phyloP scores from a whole-genome alignment of 2,797 vertebrate species.

The Phylloscopus collybita region DNA sequence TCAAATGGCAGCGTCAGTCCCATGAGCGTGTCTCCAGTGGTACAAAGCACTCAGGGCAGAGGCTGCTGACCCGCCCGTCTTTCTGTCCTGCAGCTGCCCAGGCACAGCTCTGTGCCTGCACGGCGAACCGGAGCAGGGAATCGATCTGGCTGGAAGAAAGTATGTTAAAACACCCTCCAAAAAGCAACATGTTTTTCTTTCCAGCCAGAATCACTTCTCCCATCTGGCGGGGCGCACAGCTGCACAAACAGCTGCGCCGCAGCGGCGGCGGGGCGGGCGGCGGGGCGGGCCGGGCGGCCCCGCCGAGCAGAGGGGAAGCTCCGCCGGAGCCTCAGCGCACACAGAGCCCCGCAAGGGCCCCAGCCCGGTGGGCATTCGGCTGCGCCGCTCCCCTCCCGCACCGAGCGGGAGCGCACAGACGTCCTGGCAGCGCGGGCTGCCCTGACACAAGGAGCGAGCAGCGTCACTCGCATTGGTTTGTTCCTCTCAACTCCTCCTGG shows the following conservation, averaged over 20 bases:
- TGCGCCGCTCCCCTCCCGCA: neutral
- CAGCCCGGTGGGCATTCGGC: fast-evolving
- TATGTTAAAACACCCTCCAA: neutral
- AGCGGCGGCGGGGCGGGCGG: fast-evolving
- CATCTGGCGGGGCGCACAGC: neutral
- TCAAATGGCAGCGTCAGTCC: neutral
- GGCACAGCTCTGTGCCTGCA: neutral
- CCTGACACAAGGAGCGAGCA: fast-evolving
- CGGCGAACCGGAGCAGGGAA: fast-evolving
- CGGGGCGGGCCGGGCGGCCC: neutral
- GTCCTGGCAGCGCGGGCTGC: neutral
- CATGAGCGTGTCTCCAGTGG: neutral
- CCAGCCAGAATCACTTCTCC: conserved; percentile 8
- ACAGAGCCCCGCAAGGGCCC: no score
- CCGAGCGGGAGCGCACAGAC: fast-evolving
- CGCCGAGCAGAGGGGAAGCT: fast-evolving
- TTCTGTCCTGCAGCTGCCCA: neutral
- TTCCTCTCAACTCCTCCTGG: neutral
- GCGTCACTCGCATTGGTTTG: fast-evolving
- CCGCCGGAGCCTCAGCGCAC: fast-evolving
- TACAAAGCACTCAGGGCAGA: neutral
- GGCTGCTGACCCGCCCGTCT: neutral
- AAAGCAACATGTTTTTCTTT: conserved; percentile 29
- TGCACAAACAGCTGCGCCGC: conserved; percentile 24
- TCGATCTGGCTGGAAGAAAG: neutral